These are phyloP conservation scores for Lates calcarifer DNA, from an alignment of 2,113 vertebrate species.

Conservation along the genomic window DNA sequence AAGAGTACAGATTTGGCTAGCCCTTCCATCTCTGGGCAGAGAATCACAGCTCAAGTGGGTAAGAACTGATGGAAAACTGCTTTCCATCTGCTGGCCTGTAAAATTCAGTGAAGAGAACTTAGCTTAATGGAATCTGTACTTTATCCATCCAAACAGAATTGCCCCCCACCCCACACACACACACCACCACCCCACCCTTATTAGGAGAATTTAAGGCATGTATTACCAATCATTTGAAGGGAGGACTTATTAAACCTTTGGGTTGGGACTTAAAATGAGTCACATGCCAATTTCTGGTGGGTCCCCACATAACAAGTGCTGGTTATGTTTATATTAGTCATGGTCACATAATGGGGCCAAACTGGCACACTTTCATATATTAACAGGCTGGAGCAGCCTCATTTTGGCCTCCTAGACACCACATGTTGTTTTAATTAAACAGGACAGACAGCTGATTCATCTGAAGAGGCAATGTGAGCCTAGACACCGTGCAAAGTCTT, in stretches of 20 bases:
- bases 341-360: conserved; percentile 29
- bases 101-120: conserved; percentile 22
- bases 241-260: conserved; percentile 3
- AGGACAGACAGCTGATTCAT: conserved; percentile 11
- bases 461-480: not conserved
- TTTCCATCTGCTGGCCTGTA: conserved; percentile 11
- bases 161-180: too few species aligned
- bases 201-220: not conserved
- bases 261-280: conserved; percentile 30
- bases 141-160: conserved; percentile 16
- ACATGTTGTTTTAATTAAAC: not conserved
- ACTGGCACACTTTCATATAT: not conserved
- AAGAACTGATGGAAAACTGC: conserved; percentile 35
- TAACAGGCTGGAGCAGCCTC: not conserved
- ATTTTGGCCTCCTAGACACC: not conserved
- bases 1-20: not conserved
- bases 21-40: not conserved
- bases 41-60: conserved; percentile 10
- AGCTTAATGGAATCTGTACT: conserved; percentile 11
- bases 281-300: conserved; percentile 26
- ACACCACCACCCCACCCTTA: too few species aligned
- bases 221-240: not conserved
- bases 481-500: not conserved
- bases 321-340: conserved; percentile 46
- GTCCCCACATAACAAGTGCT: conserved; percentile 18